These are phyloP conservation scores for Lophius piscatorius DNA, from an alignment of 2,113 vertebrate species.

Conservation along the genomic window DNA sequence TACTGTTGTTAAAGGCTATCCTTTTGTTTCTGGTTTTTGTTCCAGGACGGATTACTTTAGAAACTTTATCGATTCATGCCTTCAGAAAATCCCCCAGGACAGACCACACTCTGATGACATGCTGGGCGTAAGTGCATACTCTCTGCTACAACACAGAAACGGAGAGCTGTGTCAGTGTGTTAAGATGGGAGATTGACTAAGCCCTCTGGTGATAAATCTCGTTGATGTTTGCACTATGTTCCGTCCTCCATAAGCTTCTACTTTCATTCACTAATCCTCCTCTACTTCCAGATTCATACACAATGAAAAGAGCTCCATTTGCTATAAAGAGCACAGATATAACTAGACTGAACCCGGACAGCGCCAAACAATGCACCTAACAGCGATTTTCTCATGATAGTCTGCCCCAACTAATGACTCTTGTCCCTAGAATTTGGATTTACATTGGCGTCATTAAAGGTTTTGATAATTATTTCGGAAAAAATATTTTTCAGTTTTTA, in stretches of 20 bases:
- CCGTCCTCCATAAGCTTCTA: slow-evolving; percentile 51
- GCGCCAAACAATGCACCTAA: too few species aligned
- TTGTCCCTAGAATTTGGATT: too few species aligned
- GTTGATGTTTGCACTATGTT: slow-evolving; percentile 43
- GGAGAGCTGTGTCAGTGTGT: slow-evolving; percentile 27
- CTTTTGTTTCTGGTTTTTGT: background rate
- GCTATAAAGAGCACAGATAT: slow-evolving; percentile 29
- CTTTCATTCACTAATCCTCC: slow-evolving; percentile 68
- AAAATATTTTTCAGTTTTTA: too few species aligned
- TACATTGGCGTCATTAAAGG: too few species aligned
- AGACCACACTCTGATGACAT: slow-evolving; percentile 90
- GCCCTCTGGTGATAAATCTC: slow-evolving; percentile 49
- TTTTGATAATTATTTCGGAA: too few species aligned
- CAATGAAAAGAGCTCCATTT: slow-evolving; percentile 11
- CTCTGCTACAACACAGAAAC: background rate
- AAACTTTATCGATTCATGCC: slow-evolving; percentile 93
- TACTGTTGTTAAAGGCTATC: background rate
- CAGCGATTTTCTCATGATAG: too few species aligned
- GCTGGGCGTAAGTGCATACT: slow-evolving; percentile 81
- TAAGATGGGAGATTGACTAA: slow-evolving; percentile 39
- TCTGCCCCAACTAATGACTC: too few species aligned
- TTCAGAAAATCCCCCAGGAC: slow-evolving; percentile 93
- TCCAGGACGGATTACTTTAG: slow-evolving; percentile 91
- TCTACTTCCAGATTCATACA: slow-evolving; percentile 28
- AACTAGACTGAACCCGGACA: slow-evolving; percentile 10